Evolutionary conservation across 2,113 vertebrate species (phyloP), one percentile per base, ranked within the genome.

Genomic region (Perccottus glenii): DNA sequence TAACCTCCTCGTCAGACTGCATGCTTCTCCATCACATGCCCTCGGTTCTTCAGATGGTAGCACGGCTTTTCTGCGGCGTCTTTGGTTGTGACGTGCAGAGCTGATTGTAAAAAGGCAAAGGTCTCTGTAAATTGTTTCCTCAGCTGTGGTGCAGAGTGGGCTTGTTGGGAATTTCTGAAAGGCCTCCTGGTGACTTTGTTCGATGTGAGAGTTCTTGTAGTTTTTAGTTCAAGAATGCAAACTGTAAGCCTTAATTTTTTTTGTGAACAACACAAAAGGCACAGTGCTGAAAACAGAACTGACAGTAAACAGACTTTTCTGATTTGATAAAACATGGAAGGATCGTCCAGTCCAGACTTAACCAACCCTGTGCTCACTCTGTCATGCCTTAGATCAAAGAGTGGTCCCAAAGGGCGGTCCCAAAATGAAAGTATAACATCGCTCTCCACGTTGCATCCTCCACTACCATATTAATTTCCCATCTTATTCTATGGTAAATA

Each of bases 81-180:
- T 78, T 70, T 72, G 48, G 67, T 72, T 56, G 32, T 45, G 63
- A 65, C 63, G 58, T 62, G 64, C 71, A 74, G 83, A 86, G 68
- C 68, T 79, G 62, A 75, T 81, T 73, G 81, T 63, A 14, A 73
- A 27, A 70, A 87, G 84, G 63, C 81, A 88, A 85, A 89, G 85
- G 86, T 87, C 80, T 68, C 60, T 9, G 60, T 52, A 75, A 81
- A 82, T 48, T 89, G 87, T 90, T 91, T 87, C 85, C 73, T 85
- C 85, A 90, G 90, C 86, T 91, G 88, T 60, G 73, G 55, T 10
- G 47, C 71, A 73, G 62, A 75, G 57, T 40, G 50, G 53, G 65
- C 48, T 76, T 61, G 81, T 76, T 66, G 59, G 60, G 64, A 70
- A 78, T 50, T 81, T 73, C 55, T 42, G 46, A 64, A 27, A 63